Base-by-base conservation (phyloP, 2,113 vertebrate genomes). In the Gnathonemus longibarbis region DNA sequence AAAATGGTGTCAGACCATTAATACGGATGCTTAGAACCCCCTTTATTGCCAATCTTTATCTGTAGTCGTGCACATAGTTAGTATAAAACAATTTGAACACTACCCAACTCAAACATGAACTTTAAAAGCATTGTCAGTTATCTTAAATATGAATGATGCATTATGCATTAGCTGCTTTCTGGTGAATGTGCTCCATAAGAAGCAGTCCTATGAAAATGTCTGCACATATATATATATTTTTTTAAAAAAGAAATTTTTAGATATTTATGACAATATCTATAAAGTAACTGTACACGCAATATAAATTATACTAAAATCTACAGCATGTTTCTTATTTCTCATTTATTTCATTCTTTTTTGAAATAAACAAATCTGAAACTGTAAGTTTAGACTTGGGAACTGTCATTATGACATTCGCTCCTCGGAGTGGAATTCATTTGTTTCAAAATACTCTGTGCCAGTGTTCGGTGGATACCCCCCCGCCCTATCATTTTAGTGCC, bases 351-450 rank as follows among this genome's bases (percentile, higher is more conserved):
- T 53, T 89, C 93, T 83, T 91, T 93, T 93, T 91, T 92, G 89
- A 91, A 93, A 80, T 91, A 46, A 50, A 92, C 93, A 24, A 49
- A 92, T 92, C 93, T 90, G 92, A 91, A 94, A 93, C 93, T 94
- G 94, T 91, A 92, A 92, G 94, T 94, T 94, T 91, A 94, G 93
- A 83, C 77, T 45, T 13, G 19, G 90, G 85, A 91, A 93, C 94
- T 95, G 93, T 96, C 93, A 96, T 96, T 95, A 96, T 62, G 31
- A 90, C 93, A 95, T 94, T 95, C 93, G 91, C 91, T 95, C 90
- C 84, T 90, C 50, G 92, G 91, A 91, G 93, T 93, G 93, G 94
- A 94, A 92, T 94, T 93, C 92, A 95, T 95, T 95, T 88, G 92
- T 90, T 91, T 94, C 92, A 90, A 94, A 94, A 94, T 91, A 91